phyloP scores from a whole-genome alignment of 2,797 vertebrate genomes.

The Enteromius viviparus region DNA sequence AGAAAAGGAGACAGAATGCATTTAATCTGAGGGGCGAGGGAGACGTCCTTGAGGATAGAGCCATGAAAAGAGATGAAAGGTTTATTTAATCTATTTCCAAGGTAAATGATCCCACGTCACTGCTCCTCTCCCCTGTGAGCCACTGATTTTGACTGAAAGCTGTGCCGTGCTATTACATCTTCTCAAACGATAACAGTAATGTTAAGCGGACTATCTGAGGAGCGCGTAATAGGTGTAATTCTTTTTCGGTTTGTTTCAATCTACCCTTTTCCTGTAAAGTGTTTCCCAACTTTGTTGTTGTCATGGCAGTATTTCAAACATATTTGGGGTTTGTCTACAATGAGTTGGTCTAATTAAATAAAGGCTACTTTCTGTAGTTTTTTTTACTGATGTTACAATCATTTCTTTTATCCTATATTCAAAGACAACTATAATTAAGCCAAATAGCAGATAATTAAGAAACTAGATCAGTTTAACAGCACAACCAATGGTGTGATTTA shows the following conservation, averaged over 20 bases:
- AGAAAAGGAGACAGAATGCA: constrained; percentile 66
- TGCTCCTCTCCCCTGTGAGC: constrained; percentile 60
- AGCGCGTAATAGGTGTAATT: constrained; percentile 26
- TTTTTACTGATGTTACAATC: not conserved
- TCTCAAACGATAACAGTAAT: constrained; percentile 40
- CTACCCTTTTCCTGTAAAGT: not conserved
- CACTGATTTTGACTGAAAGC: constrained; percentile 62
- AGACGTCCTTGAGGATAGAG: constrained; percentile 59
- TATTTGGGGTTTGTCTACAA: not conserved
- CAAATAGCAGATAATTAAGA: not conserved
- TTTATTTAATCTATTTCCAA: constrained; percentile 79
- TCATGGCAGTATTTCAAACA: not conserved
- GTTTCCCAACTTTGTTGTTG: not conserved
- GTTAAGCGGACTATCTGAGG: constrained; percentile 37
- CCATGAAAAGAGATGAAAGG: constrained; percentile 68
- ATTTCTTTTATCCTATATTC: not conserved
- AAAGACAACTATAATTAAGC: not conserved
- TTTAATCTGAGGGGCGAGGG: constrained; percentile 50
- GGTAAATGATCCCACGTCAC: constrained; percentile 70
- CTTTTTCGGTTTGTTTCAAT: constrained; percentile 6
- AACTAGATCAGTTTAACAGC: not conserved
- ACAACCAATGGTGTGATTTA: not conserved
- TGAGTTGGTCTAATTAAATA: not conserved
- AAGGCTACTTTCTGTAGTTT: not conserved
- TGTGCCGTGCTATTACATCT: constrained; percentile 57